phyloP scores from a whole-genome alignment of 2,888 invertebrate species.

The Villa cingulata region DNA sequence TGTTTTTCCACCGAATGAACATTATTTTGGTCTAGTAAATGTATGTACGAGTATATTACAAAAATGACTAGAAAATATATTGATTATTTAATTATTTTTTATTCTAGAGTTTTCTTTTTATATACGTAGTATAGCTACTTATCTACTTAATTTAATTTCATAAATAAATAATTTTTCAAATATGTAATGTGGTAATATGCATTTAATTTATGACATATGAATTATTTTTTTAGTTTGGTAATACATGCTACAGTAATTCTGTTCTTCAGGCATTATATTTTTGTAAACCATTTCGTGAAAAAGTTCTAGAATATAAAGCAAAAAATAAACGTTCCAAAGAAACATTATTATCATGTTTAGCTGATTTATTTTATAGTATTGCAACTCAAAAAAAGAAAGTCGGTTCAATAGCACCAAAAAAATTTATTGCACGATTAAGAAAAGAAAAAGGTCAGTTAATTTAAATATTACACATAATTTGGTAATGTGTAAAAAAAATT shows the following conservation, averaged over 20 bases:
- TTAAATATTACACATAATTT: background rate
- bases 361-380: constrained; percentile 97
- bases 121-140: too few relatives aligned
- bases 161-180: too few relatives aligned
- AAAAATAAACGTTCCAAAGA: constrained; percentile 93
- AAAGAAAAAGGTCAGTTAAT: constrained; percentile 79
- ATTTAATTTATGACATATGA: background rate
- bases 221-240: constrained; percentile 75
- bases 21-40: constrained; percentile 98
- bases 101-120: too few relatives aligned
- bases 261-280: constrained; percentile 99
- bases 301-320: constrained; percentile 94
- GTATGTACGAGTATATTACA: constrained; percentile 43
- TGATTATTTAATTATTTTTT: background rate
- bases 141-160: too few relatives aligned
- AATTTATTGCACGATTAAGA: constrained; percentile 93
- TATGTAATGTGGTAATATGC: too few relatives aligned
- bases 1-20: constrained; percentile 96
- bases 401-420: constrained; percentile 98
- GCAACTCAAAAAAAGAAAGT: constrained; percentile 99
- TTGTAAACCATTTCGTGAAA: constrained; percentile 97
- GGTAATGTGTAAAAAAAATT: background rate
- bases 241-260: constrained; percentile 99
- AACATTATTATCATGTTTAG: constrained; percentile 91
- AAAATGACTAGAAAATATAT: too few relatives aligned